These are phyloP conservation scores for Tiaroga cobitis DNA, from an alignment of 2,797 vertebrate genomes.

Conservation along the genomic window DNA sequence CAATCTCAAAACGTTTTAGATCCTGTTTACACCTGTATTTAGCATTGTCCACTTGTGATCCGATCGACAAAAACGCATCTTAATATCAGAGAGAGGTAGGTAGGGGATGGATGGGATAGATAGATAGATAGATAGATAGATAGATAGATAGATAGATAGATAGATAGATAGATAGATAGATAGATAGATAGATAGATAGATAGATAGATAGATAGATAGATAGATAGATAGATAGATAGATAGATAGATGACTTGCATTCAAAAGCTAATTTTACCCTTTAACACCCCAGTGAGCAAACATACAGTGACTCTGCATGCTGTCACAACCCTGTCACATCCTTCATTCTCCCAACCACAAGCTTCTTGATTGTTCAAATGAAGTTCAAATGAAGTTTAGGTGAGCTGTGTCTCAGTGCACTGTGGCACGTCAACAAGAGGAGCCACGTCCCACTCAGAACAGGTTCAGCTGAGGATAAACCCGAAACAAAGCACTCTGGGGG, in stretches of 20 bases:
- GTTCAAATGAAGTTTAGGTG: conserved; percentile 25
- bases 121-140: too few species aligned
- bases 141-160: too few species aligned
- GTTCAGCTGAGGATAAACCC: conserved; percentile 64
- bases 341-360: not conserved
- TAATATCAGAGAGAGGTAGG: too few species aligned
- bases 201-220: rapidly evolving
- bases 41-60: too few species aligned
- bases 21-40: too few species aligned
- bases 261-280: conserved; percentile 9
- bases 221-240: too few species aligned
- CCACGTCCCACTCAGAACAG: conserved; percentile 14
- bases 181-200: too few species aligned
- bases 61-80: too few species aligned
- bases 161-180: too few species aligned
- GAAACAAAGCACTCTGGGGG: conserved; percentile 48
- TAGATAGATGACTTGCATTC: not conserved
- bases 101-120: too few species aligned
- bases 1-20: too few species aligned
- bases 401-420: not conserved
- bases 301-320: not conserved
- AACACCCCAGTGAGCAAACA: not conserved
- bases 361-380: conserved; percentile 11
- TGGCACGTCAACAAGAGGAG: conserved; percentile 1
- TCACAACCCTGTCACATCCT: conserved; percentile 1